Conservation (phyloP, 53 echinoderm and acorn worm genomes). For the Pentamera pediparva region DNA sequence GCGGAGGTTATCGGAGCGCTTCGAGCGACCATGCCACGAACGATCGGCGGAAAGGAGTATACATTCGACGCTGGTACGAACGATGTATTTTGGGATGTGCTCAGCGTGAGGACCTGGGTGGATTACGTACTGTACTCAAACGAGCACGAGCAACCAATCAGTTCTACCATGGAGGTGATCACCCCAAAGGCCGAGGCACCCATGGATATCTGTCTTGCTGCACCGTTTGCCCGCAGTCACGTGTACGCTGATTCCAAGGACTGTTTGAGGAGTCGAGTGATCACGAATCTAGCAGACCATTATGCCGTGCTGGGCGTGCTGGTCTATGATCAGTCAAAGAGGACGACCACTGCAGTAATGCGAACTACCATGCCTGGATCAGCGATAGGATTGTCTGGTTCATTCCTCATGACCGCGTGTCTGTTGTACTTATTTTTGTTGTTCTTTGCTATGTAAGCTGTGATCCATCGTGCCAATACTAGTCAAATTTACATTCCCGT, state of each 20-base stretch:
- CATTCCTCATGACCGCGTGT: neutral
- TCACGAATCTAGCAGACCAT: slow-evolving; percentile 76
- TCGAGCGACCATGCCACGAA: slow-evolving; percentile 49
- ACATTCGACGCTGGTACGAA: slow-evolving; percentile 70
- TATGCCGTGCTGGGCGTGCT: slow-evolving; percentile 61
- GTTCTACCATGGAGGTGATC: slow-evolving; percentile 45
- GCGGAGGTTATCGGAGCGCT: slow-evolving; percentile 61
- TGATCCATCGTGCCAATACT: neutral
- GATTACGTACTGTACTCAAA: slow-evolving; percentile 75
- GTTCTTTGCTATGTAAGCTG: neutral
- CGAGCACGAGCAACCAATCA: slow-evolving; percentile 51
- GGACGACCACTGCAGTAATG: neutral
- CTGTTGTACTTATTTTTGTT: neutral
- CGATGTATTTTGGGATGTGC: slow-evolving; percentile 50
- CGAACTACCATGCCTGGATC: neutral
- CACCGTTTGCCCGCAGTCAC: slow-evolving; percentile 7
- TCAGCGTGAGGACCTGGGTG: slow-evolving; percentile 36
- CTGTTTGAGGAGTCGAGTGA: slow-evolving; percentile 35
- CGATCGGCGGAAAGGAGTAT: slow-evolving; percentile 47
- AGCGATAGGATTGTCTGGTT: neutral
- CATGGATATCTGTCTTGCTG: slow-evolving; percentile 50
- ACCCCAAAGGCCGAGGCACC: slow-evolving; percentile 37
- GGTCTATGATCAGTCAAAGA: slow-evolving; percentile 22
- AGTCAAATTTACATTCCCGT: neutral
- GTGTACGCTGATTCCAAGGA: slow-evolving; percentile 47